Evolutionary conservation across 1,140 invertebrate genomes (phyloP), one percentile per base, ranked within the genome.

Genomic region (Homarus americanus): DNA sequence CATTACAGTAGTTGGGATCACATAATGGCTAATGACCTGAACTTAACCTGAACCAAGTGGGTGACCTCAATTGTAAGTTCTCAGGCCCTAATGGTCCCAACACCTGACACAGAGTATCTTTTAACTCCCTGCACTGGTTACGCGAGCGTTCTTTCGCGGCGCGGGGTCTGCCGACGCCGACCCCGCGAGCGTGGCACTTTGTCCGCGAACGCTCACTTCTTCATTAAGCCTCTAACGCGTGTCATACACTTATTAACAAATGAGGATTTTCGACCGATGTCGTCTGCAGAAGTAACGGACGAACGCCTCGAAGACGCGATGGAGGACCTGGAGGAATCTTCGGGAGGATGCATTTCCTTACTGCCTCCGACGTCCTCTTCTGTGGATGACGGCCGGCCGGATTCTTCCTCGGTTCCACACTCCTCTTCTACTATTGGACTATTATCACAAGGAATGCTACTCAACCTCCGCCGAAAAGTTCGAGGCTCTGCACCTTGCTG

Each of bases 101-200:
- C 76, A 79, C 76, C 44, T 79, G 76, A 40, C 76, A 79, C 44
- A 69, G 63, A 69, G 53, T 28, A 63, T 79, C 58, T 41, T 41
- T n/a, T n/a, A 58, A 82, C 49, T 89, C 87, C 88, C 88, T 90
- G 88, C 88, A 90, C 88, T 90, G 88, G 88, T 90, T 73, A 90
- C 40, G 53, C 28, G 53, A 34, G 44, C 32, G 85, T 87, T 53
- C 44, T 78, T 36, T 58, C 75, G 49, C 44, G 40, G 44, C 20
- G 44, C 34, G 41, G 40, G 41, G 49, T 9, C 28, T 66, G 40
- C 5, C 53, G 41, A 72, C 53, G n/a, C 32, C 66, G 80, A 75
- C 41, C 63, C 75, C 85, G 28, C 38, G 20, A 36, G n/a, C n/a
- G n/a, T n/a, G 34, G 36, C 82, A 84, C 15, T 24, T 44, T 41